phyloP scores from a whole-genome alignment of 2,113 vertebrate genomes.

The Ancistrus triradiatus region DNA sequence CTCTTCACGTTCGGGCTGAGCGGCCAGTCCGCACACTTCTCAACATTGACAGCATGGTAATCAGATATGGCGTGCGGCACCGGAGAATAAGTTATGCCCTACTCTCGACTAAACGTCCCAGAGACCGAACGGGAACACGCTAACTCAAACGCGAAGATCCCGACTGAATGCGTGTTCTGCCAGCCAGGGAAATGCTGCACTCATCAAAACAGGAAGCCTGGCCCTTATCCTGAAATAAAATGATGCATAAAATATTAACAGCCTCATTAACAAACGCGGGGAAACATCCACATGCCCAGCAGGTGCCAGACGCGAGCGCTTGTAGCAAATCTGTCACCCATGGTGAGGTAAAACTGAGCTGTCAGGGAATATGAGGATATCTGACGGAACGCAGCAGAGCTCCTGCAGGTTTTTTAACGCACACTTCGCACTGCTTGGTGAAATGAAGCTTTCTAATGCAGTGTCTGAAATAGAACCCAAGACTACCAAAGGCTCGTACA shows the following conservation, averaged over 20 bases:
- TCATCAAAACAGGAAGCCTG: constrained; percentile 34
- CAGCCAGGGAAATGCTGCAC: constrained; percentile 19
- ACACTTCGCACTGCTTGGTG: too few relatives aligned
- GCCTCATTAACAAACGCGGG: constrained; percentile 22
- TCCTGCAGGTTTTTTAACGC: too few relatives aligned
- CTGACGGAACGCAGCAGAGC: not conserved
- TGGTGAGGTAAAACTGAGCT: not conserved
- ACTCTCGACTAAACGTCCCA: too few relatives aligned
- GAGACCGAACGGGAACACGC: not conserved
- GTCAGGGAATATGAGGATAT: not conserved
- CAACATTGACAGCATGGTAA: too few relatives aligned
- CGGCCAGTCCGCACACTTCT: too few relatives aligned
- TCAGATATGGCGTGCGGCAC: too few relatives aligned
- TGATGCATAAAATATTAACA: constrained; percentile 40
- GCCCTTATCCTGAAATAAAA: constrained; percentile 31
- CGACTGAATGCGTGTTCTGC: constrained; percentile 25
- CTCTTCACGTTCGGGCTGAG: too few relatives aligned
- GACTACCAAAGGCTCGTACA: too few relatives aligned
- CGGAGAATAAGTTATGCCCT: too few relatives aligned
- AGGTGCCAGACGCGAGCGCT: constrained; percentile 19
- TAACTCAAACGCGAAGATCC: not conserved
- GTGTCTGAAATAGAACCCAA: too few relatives aligned
- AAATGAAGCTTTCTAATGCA: too few relatives aligned
- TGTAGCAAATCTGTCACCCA: not conserved
- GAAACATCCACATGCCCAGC: constrained; percentile 29